These are phyloP conservation scores for Cheilosia vulpina DNA, from an alignment of 2,888 invertebrate species.

Conservation along the genomic window DNA sequence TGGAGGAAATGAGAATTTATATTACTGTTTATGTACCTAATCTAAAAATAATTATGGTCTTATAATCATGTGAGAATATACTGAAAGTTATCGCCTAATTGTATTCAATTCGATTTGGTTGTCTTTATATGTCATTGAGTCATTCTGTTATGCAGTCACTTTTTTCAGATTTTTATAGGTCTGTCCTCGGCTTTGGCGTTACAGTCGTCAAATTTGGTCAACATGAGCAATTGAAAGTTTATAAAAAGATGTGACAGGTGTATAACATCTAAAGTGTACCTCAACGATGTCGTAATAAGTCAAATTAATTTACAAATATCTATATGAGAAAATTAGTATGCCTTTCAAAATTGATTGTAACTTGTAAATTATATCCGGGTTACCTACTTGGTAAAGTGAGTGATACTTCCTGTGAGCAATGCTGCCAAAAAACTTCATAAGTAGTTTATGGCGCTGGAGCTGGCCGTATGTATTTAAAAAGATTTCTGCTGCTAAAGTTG, in stretches of 20 bases:
- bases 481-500: too few relatives aligned
- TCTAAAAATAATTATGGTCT: slow-evolving; percentile 57
- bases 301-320: neutral
- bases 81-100: slow-evolving; percentile 42
- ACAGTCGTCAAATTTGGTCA: too few relatives aligned
- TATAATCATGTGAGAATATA: slow-evolving; percentile 16
- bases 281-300: slow-evolving; percentile 10
- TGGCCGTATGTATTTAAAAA: too few relatives aligned
- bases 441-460: too few relatives aligned
- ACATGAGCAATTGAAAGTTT: slow-evolving; percentile 17
- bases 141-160: neutral
- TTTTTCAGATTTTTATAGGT: neutral
- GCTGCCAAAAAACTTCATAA: too few relatives aligned
- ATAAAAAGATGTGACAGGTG: slow-evolving; percentile 43
- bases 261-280: neutral
- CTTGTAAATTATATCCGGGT: too few relatives aligned
- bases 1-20: neutral
- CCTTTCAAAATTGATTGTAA: neutral
- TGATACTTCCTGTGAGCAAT: too few relatives aligned
- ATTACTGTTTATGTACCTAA: slow-evolving; percentile 29
- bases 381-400: too few relatives aligned
- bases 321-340: too few relatives aligned
- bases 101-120: slow-evolving; percentile 15
- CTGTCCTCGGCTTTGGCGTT: neutral
- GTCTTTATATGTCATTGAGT: neutral